Percentiles rank a stretch among this genome's conserved stretches.
These are phyloP conservation scores for Sialis fuliginosa DNA, from an alignment of 2,888 invertebrate species.

Conservation along the genomic window DNA sequence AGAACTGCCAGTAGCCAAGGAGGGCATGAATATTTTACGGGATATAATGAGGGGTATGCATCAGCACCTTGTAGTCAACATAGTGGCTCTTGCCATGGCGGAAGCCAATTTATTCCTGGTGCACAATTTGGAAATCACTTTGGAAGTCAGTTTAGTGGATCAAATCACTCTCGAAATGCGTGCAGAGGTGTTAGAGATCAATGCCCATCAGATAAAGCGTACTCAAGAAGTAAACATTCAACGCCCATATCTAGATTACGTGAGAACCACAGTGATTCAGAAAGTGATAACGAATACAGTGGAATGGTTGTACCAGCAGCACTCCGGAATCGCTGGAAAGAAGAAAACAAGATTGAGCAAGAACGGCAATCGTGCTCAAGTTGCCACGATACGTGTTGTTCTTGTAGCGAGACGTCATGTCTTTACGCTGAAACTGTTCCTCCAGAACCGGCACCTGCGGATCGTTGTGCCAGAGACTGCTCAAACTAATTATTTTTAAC, in stretches of 20 bases:
- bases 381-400: conserved; percentile 37
- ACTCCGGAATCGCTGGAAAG: conserved; percentile 20
- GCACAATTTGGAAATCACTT: not conserved
- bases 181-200: not conserved
- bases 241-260: not conserved
- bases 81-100: not conserved
- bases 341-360: conserved; percentile 28
- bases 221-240: not conserved
- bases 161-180: not conserved
- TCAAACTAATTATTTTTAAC: no score
- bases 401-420: conserved; percentile 43
- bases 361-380: conserved; percentile 29
- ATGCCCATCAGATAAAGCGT: not conserved
- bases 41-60: not conserved
- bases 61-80: conserved; percentile 2
- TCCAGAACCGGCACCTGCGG: not conserved
- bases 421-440: conserved; percentile 36
- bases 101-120: not conserved
- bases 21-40: not conserved
- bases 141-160: not conserved
- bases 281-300: conserved; percentile 2
- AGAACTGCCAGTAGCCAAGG: conserved; percentile 19
- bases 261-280: conserved; percentile 1
- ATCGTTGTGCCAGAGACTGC: no score
- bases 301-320: not conserved